Conservation (phyloP, 2,113 vertebrate species). For the Tachycineta bicolor region DNA sequence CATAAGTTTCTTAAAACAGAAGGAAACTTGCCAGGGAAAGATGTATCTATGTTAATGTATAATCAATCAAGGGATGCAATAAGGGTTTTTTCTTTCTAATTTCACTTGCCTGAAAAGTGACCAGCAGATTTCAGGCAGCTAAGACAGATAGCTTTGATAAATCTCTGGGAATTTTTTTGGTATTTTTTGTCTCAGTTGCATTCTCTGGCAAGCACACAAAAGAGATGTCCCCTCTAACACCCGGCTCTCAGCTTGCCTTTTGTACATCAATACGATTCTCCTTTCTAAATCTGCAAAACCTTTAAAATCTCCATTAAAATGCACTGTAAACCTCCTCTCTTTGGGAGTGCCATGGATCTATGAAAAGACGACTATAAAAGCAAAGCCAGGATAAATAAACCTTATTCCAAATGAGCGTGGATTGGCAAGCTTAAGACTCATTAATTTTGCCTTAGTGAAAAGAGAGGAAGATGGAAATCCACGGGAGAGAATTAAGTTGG, state of each 20-base stretch:
- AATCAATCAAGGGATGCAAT: background rate
- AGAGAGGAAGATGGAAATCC: constrained; percentile 37
- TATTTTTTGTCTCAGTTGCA: background rate
- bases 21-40: background rate
- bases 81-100: background rate
- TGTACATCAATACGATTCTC: background rate
- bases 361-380: background rate
- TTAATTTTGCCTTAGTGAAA: constrained; percentile 42
- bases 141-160: background rate
- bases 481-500: background rate
- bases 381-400: constrained; percentile 56
- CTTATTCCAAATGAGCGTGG: constrained; percentile 28
- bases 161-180: background rate
- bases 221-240: background rate
- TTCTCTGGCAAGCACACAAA: constrained; percentile 4
- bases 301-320: constrained; percentile 43
- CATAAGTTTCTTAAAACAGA: background rate
- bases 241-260: constrained; percentile 5
- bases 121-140: background rate
- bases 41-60: background rate
- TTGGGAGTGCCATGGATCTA: background rate
- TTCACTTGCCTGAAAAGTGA: background rate
- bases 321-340: background rate
- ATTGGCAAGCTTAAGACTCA: constrained; percentile 42
- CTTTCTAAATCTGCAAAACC: constrained; percentile 6